phyloP scores from a whole-genome alignment of 1,140 invertebrate genomes.

The Melanaphis sacchari region DNA sequence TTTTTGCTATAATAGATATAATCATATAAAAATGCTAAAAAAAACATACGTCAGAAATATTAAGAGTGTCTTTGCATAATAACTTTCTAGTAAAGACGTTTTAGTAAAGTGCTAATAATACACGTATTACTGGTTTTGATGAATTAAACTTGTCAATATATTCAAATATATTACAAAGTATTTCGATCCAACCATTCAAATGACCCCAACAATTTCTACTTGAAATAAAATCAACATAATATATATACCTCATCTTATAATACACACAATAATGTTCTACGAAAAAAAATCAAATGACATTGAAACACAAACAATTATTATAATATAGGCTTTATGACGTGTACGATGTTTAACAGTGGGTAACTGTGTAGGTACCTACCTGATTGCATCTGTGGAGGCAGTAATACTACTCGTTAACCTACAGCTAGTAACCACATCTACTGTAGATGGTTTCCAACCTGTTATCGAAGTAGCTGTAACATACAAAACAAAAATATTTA shows the following conservation, averaged over 20 bases:
- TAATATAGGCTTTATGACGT: background rate
- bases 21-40: background rate
- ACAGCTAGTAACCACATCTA: slow-evolving; percentile 48
- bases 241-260: background rate
- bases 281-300: slow-evolving; percentile 4
- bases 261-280: background rate
- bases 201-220: background rate
- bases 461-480: slow-evolving; percentile 55
- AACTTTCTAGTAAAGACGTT: slow-evolving; percentile 27
- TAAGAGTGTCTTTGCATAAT: slow-evolving; percentile 16
- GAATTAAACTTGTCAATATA: slow-evolving; percentile 29
- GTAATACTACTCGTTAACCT: slow-evolving; percentile 55
- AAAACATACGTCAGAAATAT: background rate
- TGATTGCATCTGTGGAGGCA: slow-evolving; percentile 38
- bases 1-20: background rate
- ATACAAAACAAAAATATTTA: background rate
- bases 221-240: background rate
- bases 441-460: slow-evolving; percentile 51
- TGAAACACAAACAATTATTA: background rate
- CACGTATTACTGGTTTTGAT: slow-evolving; percentile 44
- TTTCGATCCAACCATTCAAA: background rate
- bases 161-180: background rate
- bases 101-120: background rate
- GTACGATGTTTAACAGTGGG: background rate
- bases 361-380: slow-evolving; percentile 14